A percentile compares a stretch with the other conserved stretches of the same genome.
These are phyloP conservation scores for Poeciliopsis infans DNA, from an alignment of 2,797 vertebrate species.

Conservation along the genomic window DNA sequence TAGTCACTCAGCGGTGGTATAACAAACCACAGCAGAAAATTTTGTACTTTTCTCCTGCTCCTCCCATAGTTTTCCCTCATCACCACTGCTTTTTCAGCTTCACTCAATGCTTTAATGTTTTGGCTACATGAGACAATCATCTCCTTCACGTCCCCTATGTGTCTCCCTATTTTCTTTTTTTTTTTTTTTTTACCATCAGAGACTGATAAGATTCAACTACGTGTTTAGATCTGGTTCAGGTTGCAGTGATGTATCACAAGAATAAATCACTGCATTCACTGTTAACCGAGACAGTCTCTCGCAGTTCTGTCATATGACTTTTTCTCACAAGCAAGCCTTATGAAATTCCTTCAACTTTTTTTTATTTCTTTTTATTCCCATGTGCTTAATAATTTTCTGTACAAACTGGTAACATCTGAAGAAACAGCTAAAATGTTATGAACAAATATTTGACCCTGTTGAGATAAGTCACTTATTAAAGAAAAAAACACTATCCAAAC, in stretches of 20 bases:
- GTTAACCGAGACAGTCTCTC: neutral
- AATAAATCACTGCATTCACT: conserved; percentile 27
- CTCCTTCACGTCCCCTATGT: conserved; percentile 1
- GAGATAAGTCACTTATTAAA: neutral
- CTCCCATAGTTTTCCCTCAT: neutral
- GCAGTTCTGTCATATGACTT: neutral
- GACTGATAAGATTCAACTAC: conserved; percentile 20
- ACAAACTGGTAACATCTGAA: neutral
- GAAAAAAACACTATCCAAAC: neutral
- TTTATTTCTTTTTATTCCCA: neutral
- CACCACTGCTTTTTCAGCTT: neutral
- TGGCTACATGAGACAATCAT: conserved; percentile 55
- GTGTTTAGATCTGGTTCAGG: conserved; percentile 30
- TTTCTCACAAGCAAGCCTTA: neutral
- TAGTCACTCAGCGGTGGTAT: neutral
- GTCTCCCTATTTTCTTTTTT: neutral
- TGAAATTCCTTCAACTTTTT: neutral
- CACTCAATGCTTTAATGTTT: conserved; percentile 37
- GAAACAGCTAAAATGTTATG: neutral
- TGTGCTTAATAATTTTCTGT: neutral
- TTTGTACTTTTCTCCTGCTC: neutral
- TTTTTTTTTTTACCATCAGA: neutral
- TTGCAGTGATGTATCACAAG: conserved; percentile 34
- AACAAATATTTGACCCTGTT: neutral
- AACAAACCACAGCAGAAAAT: neutral